Evolutionary conservation across 2,113 vertebrate genomes (phyloP).

Genomic region (Meleagris gallopavo): DNA sequence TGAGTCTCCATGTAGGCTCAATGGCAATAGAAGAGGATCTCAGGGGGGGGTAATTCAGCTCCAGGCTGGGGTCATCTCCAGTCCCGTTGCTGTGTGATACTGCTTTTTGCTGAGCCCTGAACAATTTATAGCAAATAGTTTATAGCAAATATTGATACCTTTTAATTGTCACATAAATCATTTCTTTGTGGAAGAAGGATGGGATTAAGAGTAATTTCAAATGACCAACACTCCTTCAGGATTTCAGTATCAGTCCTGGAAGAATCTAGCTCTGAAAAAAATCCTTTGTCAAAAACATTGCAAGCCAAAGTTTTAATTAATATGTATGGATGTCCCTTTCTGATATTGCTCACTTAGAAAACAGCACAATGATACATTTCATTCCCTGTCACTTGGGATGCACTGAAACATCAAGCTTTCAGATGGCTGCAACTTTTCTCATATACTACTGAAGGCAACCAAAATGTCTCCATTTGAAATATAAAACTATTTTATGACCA

Average conservation of each 20-base stretch:
- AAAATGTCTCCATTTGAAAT: constrained; percentile 51
- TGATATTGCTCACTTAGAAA: neutral
- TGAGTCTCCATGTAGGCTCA: neutral
- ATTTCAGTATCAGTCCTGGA: neutral
- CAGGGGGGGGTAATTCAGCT: neutral
- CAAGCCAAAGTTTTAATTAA: neutral
- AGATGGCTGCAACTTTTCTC: neutral
- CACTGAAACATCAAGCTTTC: constrained; percentile 25
- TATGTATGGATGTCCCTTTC: neutral
- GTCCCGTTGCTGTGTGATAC: neutral
- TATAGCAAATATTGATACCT: neutral
- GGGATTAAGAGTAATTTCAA: neutral
- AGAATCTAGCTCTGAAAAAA: neutral
- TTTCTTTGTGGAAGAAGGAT: neutral
- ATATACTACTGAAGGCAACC: neutral
- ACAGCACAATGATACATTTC: neutral
- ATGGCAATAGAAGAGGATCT: neutral
- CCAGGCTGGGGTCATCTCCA: neutral
- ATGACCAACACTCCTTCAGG: neutral
- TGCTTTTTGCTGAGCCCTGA: neutral
- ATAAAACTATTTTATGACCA: constrained; percentile 49
- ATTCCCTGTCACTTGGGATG: neutral
- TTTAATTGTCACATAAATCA: neutral
- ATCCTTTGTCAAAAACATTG: neutral
- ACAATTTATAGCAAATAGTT: neutral